Conservation (phyloP, 2,113 vertebrate species). For the Eretmochelys imbricata region DNA sequence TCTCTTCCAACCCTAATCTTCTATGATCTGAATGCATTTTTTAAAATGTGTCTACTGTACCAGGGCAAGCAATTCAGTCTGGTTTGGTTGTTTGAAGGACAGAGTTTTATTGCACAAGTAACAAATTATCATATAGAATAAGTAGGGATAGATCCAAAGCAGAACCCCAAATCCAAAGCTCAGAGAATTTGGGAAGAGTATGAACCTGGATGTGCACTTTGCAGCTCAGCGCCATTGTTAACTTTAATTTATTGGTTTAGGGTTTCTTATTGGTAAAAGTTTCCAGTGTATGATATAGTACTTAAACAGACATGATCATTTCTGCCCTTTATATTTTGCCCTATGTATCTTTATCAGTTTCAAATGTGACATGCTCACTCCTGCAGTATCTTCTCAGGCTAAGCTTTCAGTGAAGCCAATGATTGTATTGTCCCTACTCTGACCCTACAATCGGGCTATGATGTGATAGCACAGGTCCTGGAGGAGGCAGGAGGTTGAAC, state of each 20-base stretch:
- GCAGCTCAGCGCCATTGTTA: fast-evolving
- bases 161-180: not conserved
- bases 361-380: not conserved
- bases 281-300: not conserved
- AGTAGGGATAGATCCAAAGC: not conserved
- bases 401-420: not conserved
- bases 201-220: not conserved
- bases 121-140: not conserved
- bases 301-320: not conserved
- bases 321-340: not conserved
- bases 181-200: not conserved
- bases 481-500: not conserved
- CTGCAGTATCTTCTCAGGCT: not conserved
- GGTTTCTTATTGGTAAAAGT: not conserved
- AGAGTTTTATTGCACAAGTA: not conserved
- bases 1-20: too few relatives aligned
- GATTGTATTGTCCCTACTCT: too few relatives aligned
- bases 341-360: not conserved
- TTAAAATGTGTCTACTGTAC: not conserved
- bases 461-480: not conserved
- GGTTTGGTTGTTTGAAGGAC: not conserved
- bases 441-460: too few relatives aligned
- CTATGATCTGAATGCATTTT: not conserved
- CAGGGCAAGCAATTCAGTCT: not conserved
- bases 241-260: not conserved